Percentiles rank a stretch among this genome's conserved stretches.
Conservation (phyloP, 2,888 invertebrate genomes). For the Thymelicus acteon region DNA sequence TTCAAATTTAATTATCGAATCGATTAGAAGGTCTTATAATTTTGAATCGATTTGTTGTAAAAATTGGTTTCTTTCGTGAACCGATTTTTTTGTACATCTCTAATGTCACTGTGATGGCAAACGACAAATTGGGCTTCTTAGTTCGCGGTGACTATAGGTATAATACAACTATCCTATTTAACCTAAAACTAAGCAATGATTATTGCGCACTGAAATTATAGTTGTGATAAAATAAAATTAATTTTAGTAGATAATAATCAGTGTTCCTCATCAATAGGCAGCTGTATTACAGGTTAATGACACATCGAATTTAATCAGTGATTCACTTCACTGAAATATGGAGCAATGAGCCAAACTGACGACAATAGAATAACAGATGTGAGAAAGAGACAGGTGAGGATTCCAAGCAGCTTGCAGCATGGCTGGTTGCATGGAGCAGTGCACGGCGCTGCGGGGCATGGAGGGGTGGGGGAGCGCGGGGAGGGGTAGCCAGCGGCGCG, state of each 20-base stretch:
- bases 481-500: slow-evolving; percentile 60
- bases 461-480: slow-evolving; percentile 49
- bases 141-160: too few relatives aligned
- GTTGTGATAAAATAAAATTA: slow-evolving; percentile 3
- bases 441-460: slow-evolving; percentile 49
- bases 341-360: neutral
- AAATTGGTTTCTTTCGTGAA: too few relatives aligned
- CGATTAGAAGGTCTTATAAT: too few relatives aligned
- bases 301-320: neutral
- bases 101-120: too few relatives aligned
- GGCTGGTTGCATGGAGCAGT: slow-evolving; percentile 46
- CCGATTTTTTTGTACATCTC: too few relatives aligned
- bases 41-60: too few relatives aligned
- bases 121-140: too few relatives aligned
- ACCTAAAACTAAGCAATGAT: neutral
- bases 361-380: slow-evolving; percentile 19
- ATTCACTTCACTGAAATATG: slow-evolving; percentile 1
- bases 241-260: neutral
- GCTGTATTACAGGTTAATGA: neutral
- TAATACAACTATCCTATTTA: neutral
- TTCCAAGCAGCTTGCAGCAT: slow-evolving; percentile 42
- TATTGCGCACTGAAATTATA: neutral
- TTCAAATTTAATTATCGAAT: too few relatives aligned
- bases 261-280: neutral
- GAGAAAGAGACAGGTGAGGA: slow-evolving; percentile 34